phyloP scores from a whole-genome alignment of 2,888 invertebrate genomes.

The Meteorus colon region DNA sequence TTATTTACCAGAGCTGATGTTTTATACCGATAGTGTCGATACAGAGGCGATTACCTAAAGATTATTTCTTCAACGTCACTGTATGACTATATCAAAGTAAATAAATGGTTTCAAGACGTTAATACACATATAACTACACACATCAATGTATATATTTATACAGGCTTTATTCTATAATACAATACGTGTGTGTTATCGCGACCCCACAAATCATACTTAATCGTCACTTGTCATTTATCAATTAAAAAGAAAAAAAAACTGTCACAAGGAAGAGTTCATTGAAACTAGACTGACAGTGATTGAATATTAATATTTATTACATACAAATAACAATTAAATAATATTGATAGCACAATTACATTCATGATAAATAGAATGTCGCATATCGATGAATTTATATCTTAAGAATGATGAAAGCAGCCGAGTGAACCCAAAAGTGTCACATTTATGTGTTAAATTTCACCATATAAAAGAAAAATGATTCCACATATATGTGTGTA shows the following conservation, averaged over 20 bases:
- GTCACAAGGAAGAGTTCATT: constrained; percentile 1
- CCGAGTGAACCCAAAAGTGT: neutral
- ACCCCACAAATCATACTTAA: neutral
- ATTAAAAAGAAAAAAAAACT: constrained; percentile 7
- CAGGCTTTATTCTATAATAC: neutral
- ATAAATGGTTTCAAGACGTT: constrained; percentile 21
- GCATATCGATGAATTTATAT: neutral
- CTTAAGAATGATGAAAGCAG: neutral
- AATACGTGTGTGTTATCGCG: neutral
- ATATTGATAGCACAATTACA: neutral
- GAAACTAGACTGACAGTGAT: neutral
- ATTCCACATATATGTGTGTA: neutral
- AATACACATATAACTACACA: neutral
- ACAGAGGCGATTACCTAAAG: neutral
- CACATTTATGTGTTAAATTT: neutral
- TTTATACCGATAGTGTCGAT: constrained; percentile 13
- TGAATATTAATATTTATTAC: neutral
- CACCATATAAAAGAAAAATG: neutral
- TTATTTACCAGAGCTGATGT: constrained; percentile 24
- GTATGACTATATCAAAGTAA: constrained; percentile 18
- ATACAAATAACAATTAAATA: neutral
- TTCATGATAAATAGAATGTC: neutral
- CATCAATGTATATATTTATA: neutral
- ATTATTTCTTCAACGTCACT: constrained; percentile 3
- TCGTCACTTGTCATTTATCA: constrained; percentile 2